Evolutionary conservation across 1,140 invertebrate genomes (phyloP), one percentile per base, ranked within the genome.

Genomic region (Brachionus rotundiformis): DNA sequence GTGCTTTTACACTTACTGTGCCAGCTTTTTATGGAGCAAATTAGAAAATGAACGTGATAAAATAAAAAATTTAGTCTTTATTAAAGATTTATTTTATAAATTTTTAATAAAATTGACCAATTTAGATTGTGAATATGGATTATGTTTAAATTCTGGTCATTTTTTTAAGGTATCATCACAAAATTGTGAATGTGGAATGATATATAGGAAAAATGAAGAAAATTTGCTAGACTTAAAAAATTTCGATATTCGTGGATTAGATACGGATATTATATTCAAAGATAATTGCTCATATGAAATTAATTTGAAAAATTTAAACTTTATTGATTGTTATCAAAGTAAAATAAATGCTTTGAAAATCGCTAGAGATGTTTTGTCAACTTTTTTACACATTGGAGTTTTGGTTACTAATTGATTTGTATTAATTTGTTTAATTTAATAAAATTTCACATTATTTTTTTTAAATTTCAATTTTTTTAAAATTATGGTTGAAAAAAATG

Each of bases 251-350:
- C 3, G 8, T 13, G n/a, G 13, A 13, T 31, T 68, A 36, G n/a
- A 68, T 6, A 19, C 3, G 3, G 4, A 33, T 6, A 13, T 31
- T 16, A 36, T 68, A 16, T 68, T 68, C 10, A 16, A 31, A 10
- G 33, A 77, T 23, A 0, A 23, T 19, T 25, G 27, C 0, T 47
- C 7, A 27, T 44, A 29, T n/a, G 25, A 59, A n/a, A 31, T 47
- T 49, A 13, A 13, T 23, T 41, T 27, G 5, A 77, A 77, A 39
- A 79, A 79, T 79, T 8, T 59, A 41, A 41, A 79, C 7, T 39
- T 79, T 11, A 54, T 79, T 27, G 76, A 79, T 41, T 79, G 76
- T 29, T n/a, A 8, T 33, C 11, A 54, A 13, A 79, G 76, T n/a
- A 54, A 63, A 39, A 10, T 79, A 29, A 79, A 79, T 63, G 11